Percentiles rank a stretch among this genome's conserved stretches.
Conservation (phyloP, 2,797 vertebrate genomes). For the Darevskia mixta region DNA sequence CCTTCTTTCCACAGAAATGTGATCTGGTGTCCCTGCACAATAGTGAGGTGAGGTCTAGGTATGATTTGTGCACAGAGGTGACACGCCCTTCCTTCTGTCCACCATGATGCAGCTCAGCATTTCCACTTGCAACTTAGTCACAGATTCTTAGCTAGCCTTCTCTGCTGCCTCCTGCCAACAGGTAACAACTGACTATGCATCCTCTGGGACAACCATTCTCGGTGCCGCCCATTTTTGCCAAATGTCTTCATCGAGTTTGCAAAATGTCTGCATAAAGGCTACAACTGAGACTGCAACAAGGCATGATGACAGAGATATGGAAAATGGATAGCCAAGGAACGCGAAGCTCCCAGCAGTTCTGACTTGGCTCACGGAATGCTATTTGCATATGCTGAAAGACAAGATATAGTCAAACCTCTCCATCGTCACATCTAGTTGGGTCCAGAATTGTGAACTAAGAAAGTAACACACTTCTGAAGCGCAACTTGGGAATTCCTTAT, state of each 20-base stretch:
- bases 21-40: neutral
- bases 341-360: neutral
- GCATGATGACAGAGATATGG: neutral
- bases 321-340: neutral
- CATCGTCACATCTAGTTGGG: neutral
- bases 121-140: neutral
- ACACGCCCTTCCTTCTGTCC: neutral
- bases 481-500: too few relatives aligned
- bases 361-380: neutral
- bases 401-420: neutral
- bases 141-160: neutral
- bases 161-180: too few relatives aligned
- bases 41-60: too few relatives aligned
- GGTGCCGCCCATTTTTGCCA: neutral
- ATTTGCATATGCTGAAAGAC: neutral
- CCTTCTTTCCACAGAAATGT: too few relatives aligned
- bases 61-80: neutral
- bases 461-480: neutral
- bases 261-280: neutral
- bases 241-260: neutral
- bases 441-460: neutral
- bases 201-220: neutral
- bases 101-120: too few relatives aligned
- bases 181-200: neutral
- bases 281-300: neutral